These are phyloP conservation scores for Podocnemis expansa DNA, from an alignment of 2,113 vertebrate species.

Conservation along the genomic window DNA sequence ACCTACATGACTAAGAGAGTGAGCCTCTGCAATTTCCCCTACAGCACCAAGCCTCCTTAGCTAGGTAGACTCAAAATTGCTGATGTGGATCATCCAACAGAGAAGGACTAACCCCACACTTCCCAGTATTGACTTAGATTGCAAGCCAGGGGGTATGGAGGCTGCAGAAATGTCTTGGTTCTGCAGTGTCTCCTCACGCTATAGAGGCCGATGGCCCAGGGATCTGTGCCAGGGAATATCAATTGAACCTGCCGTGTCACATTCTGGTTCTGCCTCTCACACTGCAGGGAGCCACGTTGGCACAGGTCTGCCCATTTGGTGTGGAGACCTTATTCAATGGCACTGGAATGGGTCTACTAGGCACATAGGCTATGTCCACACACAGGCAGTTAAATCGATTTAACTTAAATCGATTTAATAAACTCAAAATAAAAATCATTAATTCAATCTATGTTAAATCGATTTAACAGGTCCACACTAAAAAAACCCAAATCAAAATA, in stretches of 20 bases:
- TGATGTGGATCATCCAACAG: no score
- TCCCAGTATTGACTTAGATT: neutral
- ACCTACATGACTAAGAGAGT: neutral
- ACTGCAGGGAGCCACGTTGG: neutral
- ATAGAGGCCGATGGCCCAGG: neutral
- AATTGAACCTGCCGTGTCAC: neutral
- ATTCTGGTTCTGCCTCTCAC: neutral
- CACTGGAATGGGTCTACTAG: neutral
- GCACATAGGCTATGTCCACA: no score
- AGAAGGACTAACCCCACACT: accelerated
- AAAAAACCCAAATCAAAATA: no score
- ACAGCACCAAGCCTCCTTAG: no score
- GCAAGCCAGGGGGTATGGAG: neutral
- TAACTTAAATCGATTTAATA: no score
- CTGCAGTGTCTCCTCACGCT: neutral
- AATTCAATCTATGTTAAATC: no score
- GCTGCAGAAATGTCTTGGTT: neutral
- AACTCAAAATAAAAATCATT: no score
- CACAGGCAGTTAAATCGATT: no score
- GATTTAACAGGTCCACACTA: no score
- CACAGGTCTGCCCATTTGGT: neutral
- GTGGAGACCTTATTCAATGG: neutral
- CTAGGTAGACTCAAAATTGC: no score
- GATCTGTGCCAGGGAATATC: neutral
- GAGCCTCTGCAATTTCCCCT: neutral